Evolutionary conservation across 1,140 invertebrate genomes (phyloP), one percentile per base, ranked within the genome.

Genomic region (Pachyrhynchus sulphureomaculatus): DNA sequence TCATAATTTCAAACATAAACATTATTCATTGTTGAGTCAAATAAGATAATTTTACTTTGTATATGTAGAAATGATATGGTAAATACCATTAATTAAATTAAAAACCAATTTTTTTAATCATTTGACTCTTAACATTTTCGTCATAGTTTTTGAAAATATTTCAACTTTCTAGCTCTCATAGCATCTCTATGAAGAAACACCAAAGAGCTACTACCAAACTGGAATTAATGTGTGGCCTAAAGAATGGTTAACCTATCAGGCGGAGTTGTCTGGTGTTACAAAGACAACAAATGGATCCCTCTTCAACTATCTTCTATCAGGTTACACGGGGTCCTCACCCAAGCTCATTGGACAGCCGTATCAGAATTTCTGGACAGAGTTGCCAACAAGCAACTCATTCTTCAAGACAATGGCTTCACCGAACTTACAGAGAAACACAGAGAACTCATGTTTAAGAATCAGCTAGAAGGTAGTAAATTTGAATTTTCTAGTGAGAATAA

Each of bases 211-310:
- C 21, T 32, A 49, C n/a, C 42, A 29, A 64, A 42, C 23, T 48
- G 56, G 51, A 54, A 60, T 70, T 68, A 67, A 68, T 70, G 68
- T 55, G 47, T 61, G 18, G 37, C 53, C 48, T 39, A 49, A 72
- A 74, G 62, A 70, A 83, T 83, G 82, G 80, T 84, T 71, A 82
- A 81, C 42, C 77, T 81, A 72, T 78, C 78, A 71, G 72, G 73
- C 21, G 79, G 82, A 66, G 81, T 84, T 59, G 83, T 85, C 66
- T 85, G 83, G 83, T 85, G 84, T 79, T 77, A 81, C 68, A 81
- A 83, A 67, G 82, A 84, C 77, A 82, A 84, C 70, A 80, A 81
- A 72, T 82, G 83, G 75, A 79, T 83, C 64, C 84, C 84, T 55
- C 78, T 84, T 51, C 82, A 84, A 72, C 77, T 86, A 64, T 83